Conservation (phyloP, 2,888 invertebrate genomes). For the Tenthredo amoena region DNA sequence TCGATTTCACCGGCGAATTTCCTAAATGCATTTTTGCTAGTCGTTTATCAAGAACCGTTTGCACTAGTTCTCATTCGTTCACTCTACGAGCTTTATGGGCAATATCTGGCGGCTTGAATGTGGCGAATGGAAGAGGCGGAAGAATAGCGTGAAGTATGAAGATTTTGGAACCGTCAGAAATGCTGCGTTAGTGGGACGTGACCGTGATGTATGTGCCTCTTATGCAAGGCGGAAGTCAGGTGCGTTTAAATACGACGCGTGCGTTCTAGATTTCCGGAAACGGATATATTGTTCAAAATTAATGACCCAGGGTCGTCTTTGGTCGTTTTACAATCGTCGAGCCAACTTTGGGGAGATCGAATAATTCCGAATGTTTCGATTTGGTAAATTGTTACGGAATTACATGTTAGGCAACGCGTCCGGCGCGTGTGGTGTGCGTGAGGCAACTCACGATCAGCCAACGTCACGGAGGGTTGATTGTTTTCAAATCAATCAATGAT, state of each 20-base stretch:
- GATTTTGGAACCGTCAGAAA: constrained; percentile 54
- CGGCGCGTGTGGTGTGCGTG: constrained; percentile 10
- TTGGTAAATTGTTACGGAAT: constrained; percentile 2
- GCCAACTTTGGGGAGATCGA: neutral
- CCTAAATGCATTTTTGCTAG: neutral
- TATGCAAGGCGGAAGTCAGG: constrained; percentile 48
- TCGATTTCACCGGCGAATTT: neutral
- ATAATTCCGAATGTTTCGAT: neutral
- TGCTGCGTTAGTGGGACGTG: constrained; percentile 62
- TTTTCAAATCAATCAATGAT: constrained; percentile 25
- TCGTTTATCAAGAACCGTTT: neutral
- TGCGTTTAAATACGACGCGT: constrained; percentile 32
- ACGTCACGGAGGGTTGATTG: constrained; percentile 29
- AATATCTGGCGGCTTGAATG: neutral
- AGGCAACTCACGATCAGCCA: neutral
- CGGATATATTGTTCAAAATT: neutral
- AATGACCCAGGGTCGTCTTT: neutral
- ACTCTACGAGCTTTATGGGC: constrained; percentile 16
- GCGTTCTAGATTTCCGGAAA: constrained; percentile 43
- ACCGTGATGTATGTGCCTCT: constrained; percentile 59
- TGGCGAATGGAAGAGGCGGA: neutral
- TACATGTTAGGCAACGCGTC: constrained; percentile 34
- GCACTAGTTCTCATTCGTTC: neutral
- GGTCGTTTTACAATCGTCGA: neutral
- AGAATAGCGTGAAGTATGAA: constrained; percentile 43